A percentile compares a stretch with the other conserved stretches of the same genome.
phyloP scores from a whole-genome alignment of 1,140 invertebrate species.

The Aporrectodea caliginosa region DNA sequence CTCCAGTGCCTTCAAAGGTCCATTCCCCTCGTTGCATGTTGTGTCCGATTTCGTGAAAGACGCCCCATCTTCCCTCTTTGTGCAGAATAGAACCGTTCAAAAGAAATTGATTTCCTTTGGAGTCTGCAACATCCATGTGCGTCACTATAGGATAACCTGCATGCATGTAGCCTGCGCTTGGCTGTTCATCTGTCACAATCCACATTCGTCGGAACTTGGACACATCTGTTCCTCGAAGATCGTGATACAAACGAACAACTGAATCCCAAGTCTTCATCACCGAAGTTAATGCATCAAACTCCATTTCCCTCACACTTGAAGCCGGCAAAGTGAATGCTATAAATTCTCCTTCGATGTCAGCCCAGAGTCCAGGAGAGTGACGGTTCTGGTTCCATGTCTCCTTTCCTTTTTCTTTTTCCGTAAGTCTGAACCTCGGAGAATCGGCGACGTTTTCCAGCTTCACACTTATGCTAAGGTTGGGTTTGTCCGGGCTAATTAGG shows the following conservation, averaged over 20 bases:
- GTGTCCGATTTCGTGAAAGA: constrained; percentile 41
- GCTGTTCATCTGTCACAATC: constrained; percentile 38
- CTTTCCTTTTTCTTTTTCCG: constrained; percentile 9
- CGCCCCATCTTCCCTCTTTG: constrained; percentile 36
- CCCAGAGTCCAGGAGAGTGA: constrained; percentile 36
- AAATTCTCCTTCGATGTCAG: constrained; percentile 36
- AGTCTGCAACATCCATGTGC: constrained; percentile 36
- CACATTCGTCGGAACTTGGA: constrained; percentile 29
- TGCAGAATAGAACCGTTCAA: constrained; percentile 17
- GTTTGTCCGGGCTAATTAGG: constrained; percentile 18
- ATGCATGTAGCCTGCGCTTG: constrained; percentile 37
- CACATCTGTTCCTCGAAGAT: constrained; percentile 33
- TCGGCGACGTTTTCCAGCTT: constrained; percentile 20
- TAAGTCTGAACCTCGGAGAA: constrained; percentile 17
- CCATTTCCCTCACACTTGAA: constrained; percentile 24
- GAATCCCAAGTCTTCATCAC: constrained; percentile 36
- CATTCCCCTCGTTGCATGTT: constrained; percentile 37
- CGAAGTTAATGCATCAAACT: constrained; percentile 21
- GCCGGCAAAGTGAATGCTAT: constrained; percentile 38
- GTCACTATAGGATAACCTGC: constrained; percentile 41
- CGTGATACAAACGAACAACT: constrained; percentile 32
- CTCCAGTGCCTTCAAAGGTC: constrained; percentile 37
- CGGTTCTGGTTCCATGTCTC: constrained; percentile 17
- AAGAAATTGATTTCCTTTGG: constrained; percentile 28
- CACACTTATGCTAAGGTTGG: neutral